These are phyloP conservation scores for Sebastes vulpes DNA, from an alignment of 2,797 vertebrate genomes.

Conservation along the genomic window DNA sequence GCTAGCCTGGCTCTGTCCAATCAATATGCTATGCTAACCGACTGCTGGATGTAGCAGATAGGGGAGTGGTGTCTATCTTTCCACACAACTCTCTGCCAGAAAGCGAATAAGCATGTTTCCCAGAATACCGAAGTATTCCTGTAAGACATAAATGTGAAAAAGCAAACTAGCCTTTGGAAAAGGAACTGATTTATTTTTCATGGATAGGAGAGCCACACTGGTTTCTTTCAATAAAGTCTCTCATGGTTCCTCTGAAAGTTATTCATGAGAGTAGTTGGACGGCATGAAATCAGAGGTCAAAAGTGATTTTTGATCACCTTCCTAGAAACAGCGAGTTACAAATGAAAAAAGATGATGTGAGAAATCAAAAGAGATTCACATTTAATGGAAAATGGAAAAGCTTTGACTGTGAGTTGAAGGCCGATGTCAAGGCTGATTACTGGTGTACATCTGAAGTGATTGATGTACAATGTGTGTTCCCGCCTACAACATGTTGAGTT, in stretches of 20 bases:
- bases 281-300: constrained; percentile 39
- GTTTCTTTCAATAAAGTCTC: constrained; percentile 9
- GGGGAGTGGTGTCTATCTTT: background rate
- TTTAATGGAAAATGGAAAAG: constrained; percentile 39
- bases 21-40: background rate
- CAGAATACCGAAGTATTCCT: background rate
- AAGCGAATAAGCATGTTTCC: background rate
- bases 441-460: constrained; percentile 39
- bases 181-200: background rate
- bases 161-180: background rate
- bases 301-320: constrained; percentile 26
- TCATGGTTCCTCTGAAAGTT: constrained; percentile 11
- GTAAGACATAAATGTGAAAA: constrained; percentile 9
- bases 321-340: background rate
- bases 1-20: background rate
- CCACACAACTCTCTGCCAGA: background rate
- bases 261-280: constrained; percentile 27
- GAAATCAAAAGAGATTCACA: constrained; percentile 23
- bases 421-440: constrained; percentile 46
- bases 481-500: constrained; percentile 36
- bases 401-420: constrained; percentile 30
- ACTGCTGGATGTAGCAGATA: background rate
- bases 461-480: constrained; percentile 26
- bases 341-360: background rate
- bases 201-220: background rate